These are phyloP conservation scores for Malurus splendens DNA, from an alignment of 2,797 vertebrate genomes.

Conservation along the genomic window DNA sequence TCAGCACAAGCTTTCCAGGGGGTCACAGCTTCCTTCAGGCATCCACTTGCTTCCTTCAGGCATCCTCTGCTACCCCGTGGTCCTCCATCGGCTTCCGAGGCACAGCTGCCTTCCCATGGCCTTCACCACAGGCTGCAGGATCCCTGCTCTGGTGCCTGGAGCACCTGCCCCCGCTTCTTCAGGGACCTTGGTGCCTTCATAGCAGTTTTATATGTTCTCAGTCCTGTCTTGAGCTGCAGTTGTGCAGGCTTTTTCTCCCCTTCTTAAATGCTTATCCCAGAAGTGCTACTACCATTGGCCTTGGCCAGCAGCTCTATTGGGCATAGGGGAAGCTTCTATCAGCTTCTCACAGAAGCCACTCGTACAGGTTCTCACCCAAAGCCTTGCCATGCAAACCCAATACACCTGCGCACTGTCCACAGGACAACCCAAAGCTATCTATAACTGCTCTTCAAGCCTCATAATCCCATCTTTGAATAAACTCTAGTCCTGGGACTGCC, in stretches of 20 bases:
- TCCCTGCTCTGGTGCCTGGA: too few species aligned
- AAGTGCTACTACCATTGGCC: background rate
- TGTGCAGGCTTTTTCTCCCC: background rate
- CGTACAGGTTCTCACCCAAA: background rate
- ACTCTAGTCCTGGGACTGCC: background rate
- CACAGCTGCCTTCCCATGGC: background rate
- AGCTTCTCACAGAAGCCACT: background rate
- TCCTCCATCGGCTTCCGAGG: background rate
- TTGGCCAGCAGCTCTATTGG: background rate
- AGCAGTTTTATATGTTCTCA: background rate
- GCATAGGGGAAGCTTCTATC: background rate
- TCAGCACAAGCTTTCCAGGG: accelerated
- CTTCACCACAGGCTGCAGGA: background rate
- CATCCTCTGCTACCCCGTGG: accelerated
- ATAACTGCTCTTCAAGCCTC: background rate
- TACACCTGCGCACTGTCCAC: background rate
- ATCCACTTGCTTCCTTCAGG: background rate
- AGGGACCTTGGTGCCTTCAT: background rate
- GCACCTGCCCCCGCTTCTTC: background rate
- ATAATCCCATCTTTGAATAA: background rate
- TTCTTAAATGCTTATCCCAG: background rate
- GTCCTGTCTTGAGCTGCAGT: background rate
- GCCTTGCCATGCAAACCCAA: background rate
- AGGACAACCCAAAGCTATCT: background rate
- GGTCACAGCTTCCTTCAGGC: background rate